Base-by-base conservation (phyloP, 2,888 invertebrate species). In the Parascotia fuliginaria region DNA sequence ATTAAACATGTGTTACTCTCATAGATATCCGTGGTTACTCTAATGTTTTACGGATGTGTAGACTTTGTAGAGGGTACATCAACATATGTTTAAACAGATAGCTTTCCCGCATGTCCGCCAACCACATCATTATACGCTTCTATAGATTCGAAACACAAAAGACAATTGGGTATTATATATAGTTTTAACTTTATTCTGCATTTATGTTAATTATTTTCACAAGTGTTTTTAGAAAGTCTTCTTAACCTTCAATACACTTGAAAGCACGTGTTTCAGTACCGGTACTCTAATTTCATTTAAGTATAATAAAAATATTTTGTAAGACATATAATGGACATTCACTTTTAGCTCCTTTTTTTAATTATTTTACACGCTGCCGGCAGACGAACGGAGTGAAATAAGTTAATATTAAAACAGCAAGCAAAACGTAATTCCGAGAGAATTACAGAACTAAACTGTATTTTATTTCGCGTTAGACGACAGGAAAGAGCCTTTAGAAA, bases 401-500 rank as follows among this genome's bases (percentile, higher is more conserved):
- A 68, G 69, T 56, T 60, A 66, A 49, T 62, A 79, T 72, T 75
- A 74, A 78, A 80, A 73, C 55, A 63, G 57, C 55, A 48, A 68
- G 66, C 52, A 71, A 81, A 78, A 71, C 65, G 68, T 74, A 70
- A 79, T 77, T 79, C 73, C 65, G 62, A 60, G 62, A 69, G 74
- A 77, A 71, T 61, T 66, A 53, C 61, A 53, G 46, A 62, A 58
- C 57, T 63, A 75, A 78, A 77, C 68, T 67, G 65, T 75, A 72
- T 80, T 77, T 77, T 78, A 75, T 79, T 77, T 77, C 64, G 56
- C 49, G 49, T 66, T 60, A 48, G 54, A 61, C 56, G 72, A 78
- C 77, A 79, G 83, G 80, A 83, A 84, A 83, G 77, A 73, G 65
- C 68, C 75, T 80, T 81, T 72, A 75, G 66, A 68, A 69, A 77